Base-by-base conservation (phyloP, 2,113 vertebrate species). In the Phainopepla nitens region DNA sequence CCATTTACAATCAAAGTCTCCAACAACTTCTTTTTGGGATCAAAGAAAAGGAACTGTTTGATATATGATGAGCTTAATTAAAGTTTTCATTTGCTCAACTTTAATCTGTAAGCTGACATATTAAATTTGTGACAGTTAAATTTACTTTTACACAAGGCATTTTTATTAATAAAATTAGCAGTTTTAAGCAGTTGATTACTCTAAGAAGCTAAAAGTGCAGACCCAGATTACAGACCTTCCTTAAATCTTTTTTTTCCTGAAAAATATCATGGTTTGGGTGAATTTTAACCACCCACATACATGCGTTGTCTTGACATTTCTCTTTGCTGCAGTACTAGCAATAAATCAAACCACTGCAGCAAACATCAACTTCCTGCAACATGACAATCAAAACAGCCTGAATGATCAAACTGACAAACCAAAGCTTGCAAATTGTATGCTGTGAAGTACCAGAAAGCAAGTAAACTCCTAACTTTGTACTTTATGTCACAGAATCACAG, bases 11-110 rank as follows among this genome's bases (percentile, higher is more conserved):
- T 60, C 41, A 53, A 94, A 77, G 60, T 47, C 45, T 82, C 44
- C 22, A 66, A 54, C 6, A 87, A 93, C 50, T 73, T 61, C 58
- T 87, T 44, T 44, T 69, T 47, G 12, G 41, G 78, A 96, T 95
- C 61, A 95, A 96, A 91, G 89, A 82, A 79, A 87, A 89, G 1
- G 6, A 94, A 80, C 11, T 65, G 73, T 65, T 33, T 88, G 68
- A 88, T 86, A 83, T 19, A 91, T 15, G 33, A 92, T 51, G 35
- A 90, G 45, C 35, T 90, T 93, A 94, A 94, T 87, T 90, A 94
- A 91, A n/a, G 19, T 87, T 60, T 79, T 80, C 45, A 80, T 87
- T 91, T 85, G 35, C 51, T 85, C 45, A 69, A 49, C 42, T 87
- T 82, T 91, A 82, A 87, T 87, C 73, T 82, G 42, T 85, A 90